Base-by-base conservation (phyloP, 2,888 invertebrate genomes). In the Eupithecia dodoneata region DNA sequence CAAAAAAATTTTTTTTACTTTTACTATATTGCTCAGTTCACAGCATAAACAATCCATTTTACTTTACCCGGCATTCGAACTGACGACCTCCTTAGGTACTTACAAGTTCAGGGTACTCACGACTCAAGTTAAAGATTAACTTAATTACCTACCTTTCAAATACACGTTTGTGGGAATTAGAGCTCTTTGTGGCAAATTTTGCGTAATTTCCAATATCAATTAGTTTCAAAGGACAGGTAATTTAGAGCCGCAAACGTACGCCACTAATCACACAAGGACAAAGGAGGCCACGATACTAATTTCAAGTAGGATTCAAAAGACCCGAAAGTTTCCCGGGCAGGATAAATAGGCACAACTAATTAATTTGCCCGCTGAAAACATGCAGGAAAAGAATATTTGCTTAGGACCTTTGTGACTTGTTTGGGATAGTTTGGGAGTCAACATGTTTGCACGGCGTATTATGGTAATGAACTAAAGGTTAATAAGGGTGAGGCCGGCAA, bases 311-410 rank as follows among this genome's bases (percentile, higher is more conserved):
- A 76, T 73, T 77, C 71, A 75, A 76, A 81, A 74, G 76, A 75
- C 79, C 79, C 76, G 12, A 75, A 77, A 76, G 76, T 80, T 79
- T 74, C 63, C 30, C 49, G 73, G 71, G 73, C 42, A 67, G 73
- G 66, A 73, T 76, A 80, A 79, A 79, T 76, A 78, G 77, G 76
- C 30, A 49, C 76, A 74, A 72, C 78, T 84, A 84, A 83, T 83
- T 81, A 82, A 84, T 83, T 81, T 82, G 82, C 79, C 80, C 70
- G 75, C 67, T 77, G 81, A 81, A 83, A 82, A 84, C 82, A 81
- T 80, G 77, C 78, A 77, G 79, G 81, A 81, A 81, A 82, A 81
- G 80, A 82, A 78, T 82, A 80, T 83, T 83, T 83, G 79, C 72
- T 81, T 81, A 84, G 84, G 84, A 80, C 77, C 75, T 59, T 76